Percentiles rank a stretch among this genome's conserved stretches.
Evolutionary conservation across 2,888 invertebrate species (phyloP).

Genomic region (Sialis lutaria): DNA sequence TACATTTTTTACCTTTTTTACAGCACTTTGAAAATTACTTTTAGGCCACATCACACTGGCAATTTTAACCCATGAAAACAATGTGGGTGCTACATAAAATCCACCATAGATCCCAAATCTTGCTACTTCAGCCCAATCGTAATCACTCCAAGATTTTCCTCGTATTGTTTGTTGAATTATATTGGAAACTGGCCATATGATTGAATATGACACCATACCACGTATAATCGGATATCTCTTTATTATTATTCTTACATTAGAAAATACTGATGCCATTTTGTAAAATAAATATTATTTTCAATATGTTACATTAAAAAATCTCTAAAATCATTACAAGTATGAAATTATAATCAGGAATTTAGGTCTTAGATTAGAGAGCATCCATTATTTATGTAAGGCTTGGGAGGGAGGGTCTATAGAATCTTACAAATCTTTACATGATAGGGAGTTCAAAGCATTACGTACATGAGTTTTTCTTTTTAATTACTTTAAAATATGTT

Average conservation of each 20-base stretch:
- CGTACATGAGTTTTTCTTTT: no score
- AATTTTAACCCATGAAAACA: constrained; percentile 62
- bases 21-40: constrained; percentile 44
- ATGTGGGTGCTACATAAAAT: constrained; percentile 62
- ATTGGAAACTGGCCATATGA: constrained; percentile 58
- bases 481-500: no score
- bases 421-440: no score
- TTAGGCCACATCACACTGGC: constrained; percentile 64
- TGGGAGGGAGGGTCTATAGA: no score
- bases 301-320: not conserved
- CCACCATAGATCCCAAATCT: constrained; percentile 67
- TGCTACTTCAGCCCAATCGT: constrained; percentile 49
- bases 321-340: no score
- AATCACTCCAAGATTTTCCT: constrained; percentile 43
- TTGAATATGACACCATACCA: constrained; percentile 53
- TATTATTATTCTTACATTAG: constrained; percentile 11
- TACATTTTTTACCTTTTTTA: constrained; percentile 43
- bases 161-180: constrained; percentile 53
- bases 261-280: not conserved
- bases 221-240: constrained; percentile 31
- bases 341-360: no score
- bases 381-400: no score
- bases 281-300: not conserved
- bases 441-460: no score
- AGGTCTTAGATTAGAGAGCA: no score